Evolutionary conservation across 2,113 vertebrate genomes (phyloP), one percentile per base, ranked within the genome.

Genomic region (Daboia siamensis): DNA sequence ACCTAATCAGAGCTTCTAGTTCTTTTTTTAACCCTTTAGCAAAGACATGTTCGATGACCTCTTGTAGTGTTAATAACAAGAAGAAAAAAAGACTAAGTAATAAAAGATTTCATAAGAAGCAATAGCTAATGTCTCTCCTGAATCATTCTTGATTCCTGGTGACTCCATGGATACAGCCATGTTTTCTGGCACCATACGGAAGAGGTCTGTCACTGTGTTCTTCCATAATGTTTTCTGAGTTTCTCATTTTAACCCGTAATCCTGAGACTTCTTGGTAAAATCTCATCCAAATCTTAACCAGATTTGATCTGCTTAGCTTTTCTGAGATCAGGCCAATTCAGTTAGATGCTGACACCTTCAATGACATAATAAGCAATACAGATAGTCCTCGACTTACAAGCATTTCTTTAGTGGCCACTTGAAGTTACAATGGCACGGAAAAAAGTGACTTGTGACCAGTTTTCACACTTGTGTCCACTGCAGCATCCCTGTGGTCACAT

Each of bases 11-110:
- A 91, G 93, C 90, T 74, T 44, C 20, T 52, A 61, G 87, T 56
- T 46, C 93, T 90, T 56, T 92, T 90, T 87, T 33, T 33, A 69
- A 61, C 91, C 55, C 1, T 29, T 2, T 91, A 92, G 95, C 92
- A 90, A 89, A 94, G 91, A 90, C 92, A 93, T 13, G 17, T 33
- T 51, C 90, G 89, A 89, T 93, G 13, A n/a, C 56, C 86, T 91
- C 92, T 87, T 91, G 69, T 84, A 64, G 0, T 29, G 59, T 69
- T 9, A 44, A 1, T 13, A 90, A 94, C 93, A 92, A 93, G 10
- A 23, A 91, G 94, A 90, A 95, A 94, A 94, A 85, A 80, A 94
- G 93, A 93, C 39, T 2, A 39, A 46, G 54, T 1, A 26, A 95
- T 29, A 92, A 89, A 39, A n/a, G 48, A 57, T 93, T 89, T 48